Evolutionary conservation across 2,797 vertebrate genomes (phyloP).

Genomic region (Uromys caudimaculatus): DNA sequence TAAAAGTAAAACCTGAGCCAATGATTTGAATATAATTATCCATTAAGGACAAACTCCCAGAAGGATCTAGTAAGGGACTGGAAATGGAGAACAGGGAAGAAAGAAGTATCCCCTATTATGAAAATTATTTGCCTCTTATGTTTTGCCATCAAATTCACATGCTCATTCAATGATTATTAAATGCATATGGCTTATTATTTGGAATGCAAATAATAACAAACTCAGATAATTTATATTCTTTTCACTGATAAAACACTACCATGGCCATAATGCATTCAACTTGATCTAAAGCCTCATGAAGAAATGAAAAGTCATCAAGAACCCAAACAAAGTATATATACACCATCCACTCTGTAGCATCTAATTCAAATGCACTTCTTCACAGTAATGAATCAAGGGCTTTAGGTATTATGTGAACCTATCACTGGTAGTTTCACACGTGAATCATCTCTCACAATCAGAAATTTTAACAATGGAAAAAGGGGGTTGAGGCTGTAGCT

Average conservation of each 20-base stretch:
- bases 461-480: background rate
- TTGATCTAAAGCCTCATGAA: background rate
- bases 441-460: background rate
- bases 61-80: background rate
- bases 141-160: background rate
- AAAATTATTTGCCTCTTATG: background rate
- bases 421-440: background rate
- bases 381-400: background rate
- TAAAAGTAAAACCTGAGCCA: background rate
- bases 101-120: background rate
- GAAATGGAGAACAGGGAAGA: background rate
- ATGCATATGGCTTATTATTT: background rate
- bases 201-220: background rate
- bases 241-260: background rate
- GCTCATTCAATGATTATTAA: background rate
- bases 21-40: background rate
- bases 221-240: background rate
- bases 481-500: background rate
- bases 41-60: slow-evolving; percentile 12
- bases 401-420: background rate
- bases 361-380: background rate
- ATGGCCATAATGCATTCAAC: background rate
- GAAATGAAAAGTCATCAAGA: background rate
- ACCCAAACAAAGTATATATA: background rate
- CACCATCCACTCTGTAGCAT: background rate